These are phyloP conservation scores for Halcyon chelicuti DNA, from an alignment of 2,797 vertebrate genomes.

Conservation along the genomic window DNA sequence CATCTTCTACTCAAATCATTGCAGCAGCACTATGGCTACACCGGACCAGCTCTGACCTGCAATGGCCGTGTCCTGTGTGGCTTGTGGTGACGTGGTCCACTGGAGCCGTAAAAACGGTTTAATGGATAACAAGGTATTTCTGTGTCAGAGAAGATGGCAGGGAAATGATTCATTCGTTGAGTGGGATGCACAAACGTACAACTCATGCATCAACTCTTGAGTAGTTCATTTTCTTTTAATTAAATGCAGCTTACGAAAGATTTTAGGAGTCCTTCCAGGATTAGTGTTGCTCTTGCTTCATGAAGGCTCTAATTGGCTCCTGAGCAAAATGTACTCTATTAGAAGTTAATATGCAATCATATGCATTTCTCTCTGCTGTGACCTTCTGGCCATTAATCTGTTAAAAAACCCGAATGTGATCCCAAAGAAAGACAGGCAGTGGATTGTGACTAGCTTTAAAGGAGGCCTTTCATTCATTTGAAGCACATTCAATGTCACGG, in stretches of 20 bases:
- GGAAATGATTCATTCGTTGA: constrained; percentile 69
- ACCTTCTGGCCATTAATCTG: constrained; percentile 47
- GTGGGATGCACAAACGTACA: constrained; percentile 59
- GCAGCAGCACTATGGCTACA: not conserved
- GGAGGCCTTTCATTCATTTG: constrained; percentile 25
- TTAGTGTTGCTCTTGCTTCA: not conserved
- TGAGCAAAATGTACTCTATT: constrained; percentile 1
- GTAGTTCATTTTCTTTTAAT: constrained; percentile 56
- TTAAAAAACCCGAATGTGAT: constrained; percentile 4
- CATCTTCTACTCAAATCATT: not conserved
- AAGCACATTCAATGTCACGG: constrained; percentile 12
- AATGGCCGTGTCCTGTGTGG: not conserved
- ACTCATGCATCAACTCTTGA: constrained; percentile 43
- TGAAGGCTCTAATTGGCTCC: not conserved
- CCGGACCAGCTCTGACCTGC: not conserved
- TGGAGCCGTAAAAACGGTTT: not conserved
- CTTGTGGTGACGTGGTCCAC: not conserved
- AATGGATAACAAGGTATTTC: constrained; percentile 43
- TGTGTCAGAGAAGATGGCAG: constrained; percentile 33
- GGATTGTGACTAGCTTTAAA: not conserved
- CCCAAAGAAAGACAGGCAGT: constrained; percentile 24
- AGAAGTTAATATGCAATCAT: constrained; percentile 23
- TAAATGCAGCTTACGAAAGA: constrained; percentile 56
- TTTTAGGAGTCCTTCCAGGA: constrained; percentile 46
- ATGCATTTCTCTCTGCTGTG: not conserved